A percentile compares a stretch with the other conserved stretches of the same genome.
Evolutionary conservation across 2,888 invertebrate species (phyloP).

Genomic region (Macrosoma leucophasiata): DNA sequence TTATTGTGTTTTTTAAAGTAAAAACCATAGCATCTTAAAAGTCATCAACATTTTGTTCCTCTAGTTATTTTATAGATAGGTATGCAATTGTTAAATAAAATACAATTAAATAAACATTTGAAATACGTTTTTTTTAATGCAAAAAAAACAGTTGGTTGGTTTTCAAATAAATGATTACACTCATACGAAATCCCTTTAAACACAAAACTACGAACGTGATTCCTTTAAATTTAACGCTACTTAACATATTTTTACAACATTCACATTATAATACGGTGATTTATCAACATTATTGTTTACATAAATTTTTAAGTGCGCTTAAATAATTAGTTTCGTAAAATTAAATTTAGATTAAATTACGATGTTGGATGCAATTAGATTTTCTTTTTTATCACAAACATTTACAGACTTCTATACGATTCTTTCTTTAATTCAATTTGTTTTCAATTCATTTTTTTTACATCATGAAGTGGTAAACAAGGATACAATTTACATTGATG

Average conservation of each 20-base stretch:
- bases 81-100: neutral
- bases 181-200: slow-evolving; percentile 5
- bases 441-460: too few species aligned
- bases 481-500: too few species aligned
- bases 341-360: slow-evolving; percentile 14
- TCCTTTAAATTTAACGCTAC: slow-evolving; percentile 18
- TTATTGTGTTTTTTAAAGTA: too few species aligned
- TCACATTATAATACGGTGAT: slow-evolving; percentile 34
- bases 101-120: neutral
- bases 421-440: too few species aligned
- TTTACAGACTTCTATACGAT: too few species aligned
- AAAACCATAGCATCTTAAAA: too few species aligned
- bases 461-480: too few species aligned
- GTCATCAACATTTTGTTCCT: neutral
- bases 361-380: slow-evolving; percentile 22
- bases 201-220: slow-evolving; percentile 9
- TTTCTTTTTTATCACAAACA: slow-evolving; percentile 14
- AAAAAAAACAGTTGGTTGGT: neutral
- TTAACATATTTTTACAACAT: slow-evolving; percentile 44
- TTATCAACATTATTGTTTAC: slow-evolving; percentile 45
- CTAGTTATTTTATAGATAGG: neutral
- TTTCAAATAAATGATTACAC: neutral
- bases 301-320: slow-evolving; percentile 45
- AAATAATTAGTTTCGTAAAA: slow-evolving; percentile 28
- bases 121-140: neutral